Conservation (phyloP, 2,888 invertebrate species). For the Dermolepida albohirtum region DNA sequence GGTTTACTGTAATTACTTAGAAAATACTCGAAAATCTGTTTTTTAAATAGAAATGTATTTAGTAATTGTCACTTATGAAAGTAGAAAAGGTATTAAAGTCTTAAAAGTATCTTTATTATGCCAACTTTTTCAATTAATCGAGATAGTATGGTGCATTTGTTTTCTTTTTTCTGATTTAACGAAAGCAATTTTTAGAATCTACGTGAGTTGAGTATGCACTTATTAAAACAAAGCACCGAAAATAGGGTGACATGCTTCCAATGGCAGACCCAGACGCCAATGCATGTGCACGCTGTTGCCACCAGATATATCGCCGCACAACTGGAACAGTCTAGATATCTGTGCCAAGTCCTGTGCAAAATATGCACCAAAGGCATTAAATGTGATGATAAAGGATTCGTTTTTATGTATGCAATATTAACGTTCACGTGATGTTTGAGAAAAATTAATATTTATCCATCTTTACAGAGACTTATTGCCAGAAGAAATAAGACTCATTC, state of each 20-base stretch:
- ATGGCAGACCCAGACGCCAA: conserved; percentile 70
- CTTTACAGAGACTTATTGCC: conserved; percentile 79
- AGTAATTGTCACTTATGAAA: no score
- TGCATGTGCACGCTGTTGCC: conserved; percentile 83
- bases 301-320: conserved; percentile 86
- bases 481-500: conserved; percentile 75
- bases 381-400: conserved; percentile 81
- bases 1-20: no score
- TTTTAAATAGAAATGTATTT: no score
- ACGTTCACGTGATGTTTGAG: background rate
- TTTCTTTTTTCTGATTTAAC: no score
- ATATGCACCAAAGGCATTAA: conserved; percentile 76
- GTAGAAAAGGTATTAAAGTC: no score
- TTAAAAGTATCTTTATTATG: no score
- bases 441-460: conserved; percentile 27
- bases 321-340: conserved; percentile 80
- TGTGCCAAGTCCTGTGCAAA: conserved; percentile 80
- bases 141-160: no score
- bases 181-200: conserved; percentile 72
- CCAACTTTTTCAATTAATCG: no score
- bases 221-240: conserved; percentile 74
- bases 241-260: conserved; percentile 66
- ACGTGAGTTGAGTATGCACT: conserved; percentile 86
- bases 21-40: no score
- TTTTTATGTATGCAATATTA: conserved; percentile 74